Evolutionary conservation across 2,888 invertebrate genomes (phyloP).

Genomic region (Melanchra persicariae): DNA sequence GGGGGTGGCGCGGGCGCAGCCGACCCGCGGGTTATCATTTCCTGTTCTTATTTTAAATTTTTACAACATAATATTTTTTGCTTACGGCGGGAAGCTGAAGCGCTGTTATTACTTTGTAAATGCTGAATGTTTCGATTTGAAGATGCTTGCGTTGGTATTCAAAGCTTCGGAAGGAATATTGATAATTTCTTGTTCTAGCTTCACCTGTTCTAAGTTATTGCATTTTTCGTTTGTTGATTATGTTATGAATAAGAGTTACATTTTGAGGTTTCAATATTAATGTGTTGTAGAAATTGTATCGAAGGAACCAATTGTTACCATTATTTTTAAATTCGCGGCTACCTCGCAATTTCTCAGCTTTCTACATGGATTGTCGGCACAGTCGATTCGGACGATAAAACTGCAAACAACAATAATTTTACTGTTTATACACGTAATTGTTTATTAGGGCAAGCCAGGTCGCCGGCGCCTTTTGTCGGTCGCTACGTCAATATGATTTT

Average conservation of each 20-base stretch:
- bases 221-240: background rate
- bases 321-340: slow-evolving; percentile 34
- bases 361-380: slow-evolving; percentile 56
- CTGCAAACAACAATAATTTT: slow-evolving; percentile 79
- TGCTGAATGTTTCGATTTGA: slow-evolving; percentile 32
- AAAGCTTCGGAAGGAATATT: background rate
- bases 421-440: slow-evolving; percentile 87
- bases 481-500: slow-evolving; percentile 77
- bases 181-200: background rate
- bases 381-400: slow-evolving; percentile 83
- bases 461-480: slow-evolving; percentile 79
- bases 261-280: background rate
- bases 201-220: background rate
- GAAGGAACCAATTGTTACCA: slow-evolving; percentile 1
- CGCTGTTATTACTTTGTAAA: slow-evolving; percentile 65
- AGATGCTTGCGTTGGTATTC: background rate
- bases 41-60: slow-evolving; percentile 90
- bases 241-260: background rate
- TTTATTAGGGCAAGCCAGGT: slow-evolving; percentile 79
- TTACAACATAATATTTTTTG: slow-evolving; percentile 88
- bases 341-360: slow-evolving; percentile 53
- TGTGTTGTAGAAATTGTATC: background rate
- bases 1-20: slow-evolving; percentile 78
- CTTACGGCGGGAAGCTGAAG: slow-evolving; percentile 76
- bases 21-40: slow-evolving; percentile 90